These are phyloP conservation scores for Trichomycterus rosablanca DNA, from an alignment of 2,113 vertebrate species.

Conservation along the genomic window DNA sequence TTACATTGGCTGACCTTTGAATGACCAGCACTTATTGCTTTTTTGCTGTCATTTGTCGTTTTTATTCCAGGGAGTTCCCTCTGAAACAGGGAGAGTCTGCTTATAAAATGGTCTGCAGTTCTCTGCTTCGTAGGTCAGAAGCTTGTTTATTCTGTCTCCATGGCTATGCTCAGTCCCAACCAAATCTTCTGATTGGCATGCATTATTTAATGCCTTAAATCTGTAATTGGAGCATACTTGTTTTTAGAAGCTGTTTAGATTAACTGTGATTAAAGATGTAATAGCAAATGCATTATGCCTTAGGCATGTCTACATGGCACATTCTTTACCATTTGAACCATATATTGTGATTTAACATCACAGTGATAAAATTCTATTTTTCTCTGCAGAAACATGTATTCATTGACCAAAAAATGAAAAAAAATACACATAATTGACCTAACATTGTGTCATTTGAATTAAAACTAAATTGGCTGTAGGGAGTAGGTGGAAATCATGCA, in stretches of 20 bases:
- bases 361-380: no score
- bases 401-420: neutral
- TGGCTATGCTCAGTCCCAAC: conserved; percentile 98
- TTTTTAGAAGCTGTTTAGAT: conserved; percentile 28
- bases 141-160: conserved; percentile 99
- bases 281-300: conserved; percentile 11
- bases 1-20: conserved; percentile 79
- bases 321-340: conserved; percentile 12
- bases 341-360: conserved; percentile 17
- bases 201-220: conserved; percentile 52
- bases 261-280: conserved; percentile 13
- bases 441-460: conserved; percentile 47
- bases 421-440: neutral
- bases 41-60: conserved; percentile 81
- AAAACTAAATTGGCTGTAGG: conserved; percentile 54
- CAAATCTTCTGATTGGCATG: conserved; percentile 84
- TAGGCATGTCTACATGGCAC: conserved; percentile 36
- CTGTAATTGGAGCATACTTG: conserved; percentile 24
- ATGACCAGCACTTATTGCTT: conserved; percentile 98
- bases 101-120: conserved; percentile 99
- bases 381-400: no score
- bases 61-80: conserved; percentile 99
- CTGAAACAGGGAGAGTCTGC: conserved; percentile 99
- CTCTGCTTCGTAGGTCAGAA: conserved; percentile 99
- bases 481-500: conserved; percentile 63